phyloP scores from a whole-genome alignment of 2,888 invertebrate genomes.

The Hipparchia sbordonii region DNA sequence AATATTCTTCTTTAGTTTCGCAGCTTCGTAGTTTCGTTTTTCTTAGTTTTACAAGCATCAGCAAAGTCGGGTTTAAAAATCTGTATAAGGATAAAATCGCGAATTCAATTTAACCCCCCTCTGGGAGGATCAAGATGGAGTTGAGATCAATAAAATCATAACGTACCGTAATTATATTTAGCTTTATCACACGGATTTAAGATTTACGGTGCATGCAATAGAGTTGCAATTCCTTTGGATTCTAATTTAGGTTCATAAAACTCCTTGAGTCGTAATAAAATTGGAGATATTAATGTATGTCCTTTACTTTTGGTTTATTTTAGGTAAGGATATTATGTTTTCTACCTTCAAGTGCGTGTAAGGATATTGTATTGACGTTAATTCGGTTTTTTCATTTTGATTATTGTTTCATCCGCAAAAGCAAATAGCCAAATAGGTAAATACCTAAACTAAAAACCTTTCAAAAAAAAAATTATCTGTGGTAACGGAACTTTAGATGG shows the following conservation, averaged over 20 bases:
- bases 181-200: conserved; percentile 1
- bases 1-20: no score
- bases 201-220: background rate
- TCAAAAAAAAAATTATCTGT: no score
- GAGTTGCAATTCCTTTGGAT: conserved; percentile 3
- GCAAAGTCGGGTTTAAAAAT: conserved; percentile 40
- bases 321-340: conserved; percentile 8
- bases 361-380: background rate
- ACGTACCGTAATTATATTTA: conserved; percentile 43
- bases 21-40: no score
- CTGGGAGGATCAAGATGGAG: conserved; percentile 43
- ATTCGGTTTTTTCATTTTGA: background rate
- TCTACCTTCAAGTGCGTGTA: background rate
- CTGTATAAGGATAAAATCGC: conserved; percentile 41
- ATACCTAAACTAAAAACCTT: no score
- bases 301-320: conserved; percentile 26
- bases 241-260: conserved; percentile 29
- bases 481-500: no score
- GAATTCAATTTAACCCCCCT: conserved; percentile 44
- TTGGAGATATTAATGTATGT: conserved; percentile 31
- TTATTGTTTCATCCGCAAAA: no score
- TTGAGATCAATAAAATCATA: conserved; percentile 43
- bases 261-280: conserved; percentile 39
- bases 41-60: conserved; percentile 1
- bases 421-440: no score